A percentile compares a stretch with the other conserved stretches of the same genome.
These are phyloP conservation scores for Idaea straminata DNA, from an alignment of 2,888 invertebrate genomes.

Conservation along the genomic window DNA sequence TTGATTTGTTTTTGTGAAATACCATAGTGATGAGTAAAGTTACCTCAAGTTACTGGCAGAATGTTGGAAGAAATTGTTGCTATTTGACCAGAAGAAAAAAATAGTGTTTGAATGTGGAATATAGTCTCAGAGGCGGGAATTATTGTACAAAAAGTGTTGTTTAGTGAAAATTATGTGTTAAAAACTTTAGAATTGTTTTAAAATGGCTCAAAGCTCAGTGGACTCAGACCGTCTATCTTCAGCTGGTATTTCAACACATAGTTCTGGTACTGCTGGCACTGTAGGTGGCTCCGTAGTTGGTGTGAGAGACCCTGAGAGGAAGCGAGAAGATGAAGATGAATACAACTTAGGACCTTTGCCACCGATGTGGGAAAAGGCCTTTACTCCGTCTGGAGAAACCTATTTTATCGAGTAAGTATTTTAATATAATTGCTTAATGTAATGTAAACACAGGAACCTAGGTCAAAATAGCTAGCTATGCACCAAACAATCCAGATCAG, in stretches of 20 bases:
- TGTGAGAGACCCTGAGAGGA: conserved; percentile 63
- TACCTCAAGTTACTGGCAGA: conserved; percentile 15
- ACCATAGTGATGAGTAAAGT: conserved; percentile 62
- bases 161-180: conserved; percentile 18
- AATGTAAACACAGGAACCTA: no score
- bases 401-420: conserved; percentile 96
- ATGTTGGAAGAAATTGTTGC: conserved; percentile 29
- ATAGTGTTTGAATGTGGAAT: conserved; percentile 24
- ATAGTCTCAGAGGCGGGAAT: conserved; percentile 27
- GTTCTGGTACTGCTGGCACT: conserved; percentile 72
- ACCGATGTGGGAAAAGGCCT: conserved; percentile 98
- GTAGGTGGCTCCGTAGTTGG: conserved; percentile 73
- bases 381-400: conserved; percentile 96
- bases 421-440: not conserved
- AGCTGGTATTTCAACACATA: conserved; percentile 73
- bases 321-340: conserved; percentile 82
- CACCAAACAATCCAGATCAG: no score
- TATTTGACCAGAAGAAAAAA: conserved; percentile 29
- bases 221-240: conserved; percentile 75
- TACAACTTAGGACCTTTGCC: conserved; percentile 95
- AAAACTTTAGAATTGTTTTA: conserved; percentile 44
- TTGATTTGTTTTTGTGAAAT: conserved; percentile 73
- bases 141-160: conserved; percentile 23
- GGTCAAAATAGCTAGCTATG: no score
- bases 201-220: conserved; percentile 71